phyloP scores from a whole-genome alignment of 2,888 invertebrate species.

The Pecten maximus region DNA sequence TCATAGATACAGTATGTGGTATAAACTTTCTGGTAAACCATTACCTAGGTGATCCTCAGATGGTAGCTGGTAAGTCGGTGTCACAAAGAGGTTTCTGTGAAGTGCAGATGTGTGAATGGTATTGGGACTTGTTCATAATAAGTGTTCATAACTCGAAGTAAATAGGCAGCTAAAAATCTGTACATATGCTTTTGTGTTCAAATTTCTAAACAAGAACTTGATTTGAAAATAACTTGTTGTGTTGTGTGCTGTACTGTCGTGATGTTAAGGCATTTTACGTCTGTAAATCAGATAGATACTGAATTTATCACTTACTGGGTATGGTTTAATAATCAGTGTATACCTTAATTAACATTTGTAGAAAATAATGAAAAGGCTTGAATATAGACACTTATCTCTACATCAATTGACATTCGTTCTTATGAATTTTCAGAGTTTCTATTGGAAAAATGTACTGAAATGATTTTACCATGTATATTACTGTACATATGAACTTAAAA shows the following conservation, averaged over 20 bases:
- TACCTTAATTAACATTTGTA: no score
- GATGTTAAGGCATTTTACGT: background rate
- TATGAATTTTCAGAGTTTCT: no score
- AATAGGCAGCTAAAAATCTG: background rate
- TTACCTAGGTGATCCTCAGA: background rate
- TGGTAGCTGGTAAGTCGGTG: background rate
- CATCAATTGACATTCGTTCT: no score
- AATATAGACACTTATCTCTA: no score
- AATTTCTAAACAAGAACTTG: background rate
- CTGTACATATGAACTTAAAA: no score
- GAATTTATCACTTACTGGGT: no score
- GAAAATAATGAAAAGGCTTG: no score
- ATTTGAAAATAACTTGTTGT: background rate
- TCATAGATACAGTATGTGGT: no score
- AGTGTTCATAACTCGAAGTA: background rate
- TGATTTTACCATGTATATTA: no score
- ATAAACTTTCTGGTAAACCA: no score
- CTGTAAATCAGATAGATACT: background rate
- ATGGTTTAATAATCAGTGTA: no score
- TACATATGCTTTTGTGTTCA: background rate
- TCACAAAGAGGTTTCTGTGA: background rate
- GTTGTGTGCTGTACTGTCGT: background rate
- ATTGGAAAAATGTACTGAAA: no score
- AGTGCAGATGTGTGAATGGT: background rate
- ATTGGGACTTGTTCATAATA: background rate